Conservation (phyloP, 1,140 invertebrate species). For the Maconellicoccus hirsutus region DNA sequence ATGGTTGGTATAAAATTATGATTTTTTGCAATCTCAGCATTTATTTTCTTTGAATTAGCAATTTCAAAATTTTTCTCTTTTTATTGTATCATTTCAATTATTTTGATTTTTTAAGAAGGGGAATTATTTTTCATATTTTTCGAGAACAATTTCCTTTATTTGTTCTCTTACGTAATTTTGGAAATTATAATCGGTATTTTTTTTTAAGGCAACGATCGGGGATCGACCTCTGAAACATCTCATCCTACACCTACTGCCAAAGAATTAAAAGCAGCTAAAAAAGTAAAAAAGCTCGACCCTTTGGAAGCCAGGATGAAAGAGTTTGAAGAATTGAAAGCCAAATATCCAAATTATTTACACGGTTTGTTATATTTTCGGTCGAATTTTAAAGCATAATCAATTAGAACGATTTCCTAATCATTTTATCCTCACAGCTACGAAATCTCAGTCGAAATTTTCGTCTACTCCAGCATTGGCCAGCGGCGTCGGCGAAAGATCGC, state of each 20-base stretch:
- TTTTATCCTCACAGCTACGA: not conserved
- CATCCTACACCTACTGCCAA: not conserved
- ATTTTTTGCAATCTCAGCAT: too few relatives aligned
- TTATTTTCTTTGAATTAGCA: too few relatives aligned
- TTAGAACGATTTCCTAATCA: not conserved
- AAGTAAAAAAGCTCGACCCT: not conserved
- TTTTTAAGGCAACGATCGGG: not conserved
- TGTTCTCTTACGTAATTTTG: too few relatives aligned
- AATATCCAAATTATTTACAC: not conserved
- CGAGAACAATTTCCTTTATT: too few relatives aligned
- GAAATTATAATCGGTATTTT: not conserved
- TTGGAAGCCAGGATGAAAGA: not conserved
- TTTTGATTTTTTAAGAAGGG: too few relatives aligned
- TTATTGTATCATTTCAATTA: too few relatives aligned
- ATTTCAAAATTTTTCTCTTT: too few relatives aligned
- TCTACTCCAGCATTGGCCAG: not conserved
- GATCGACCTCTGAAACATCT: not conserved
- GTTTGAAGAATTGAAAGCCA: slow-evolving; percentile 11
- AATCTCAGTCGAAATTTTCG: not conserved
- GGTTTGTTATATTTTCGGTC: not conserved
- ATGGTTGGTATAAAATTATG: too few relatives aligned
- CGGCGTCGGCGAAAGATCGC: not conserved
- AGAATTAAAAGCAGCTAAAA: not conserved
- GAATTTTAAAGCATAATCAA: not conserved
- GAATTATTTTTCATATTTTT: too few relatives aligned